phyloP scores from a whole-genome alignment of 2,888 invertebrate genomes.

The Hetaerina titia region DNA sequence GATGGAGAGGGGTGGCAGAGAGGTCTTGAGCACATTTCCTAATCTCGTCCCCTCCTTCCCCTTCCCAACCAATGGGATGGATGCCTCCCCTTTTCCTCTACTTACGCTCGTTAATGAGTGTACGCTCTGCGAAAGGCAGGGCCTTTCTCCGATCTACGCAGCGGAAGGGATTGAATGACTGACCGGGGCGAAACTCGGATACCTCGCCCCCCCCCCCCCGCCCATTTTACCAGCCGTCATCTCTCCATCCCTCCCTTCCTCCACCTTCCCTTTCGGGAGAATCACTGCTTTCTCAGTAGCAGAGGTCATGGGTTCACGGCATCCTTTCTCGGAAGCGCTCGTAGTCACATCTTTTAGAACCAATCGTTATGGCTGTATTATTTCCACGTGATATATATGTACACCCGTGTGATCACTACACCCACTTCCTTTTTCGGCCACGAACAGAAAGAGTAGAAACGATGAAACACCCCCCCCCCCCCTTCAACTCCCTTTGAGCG shows the following conservation, averaged over 20 bases:
- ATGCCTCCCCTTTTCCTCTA: no score
- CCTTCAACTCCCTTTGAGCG: neutral
- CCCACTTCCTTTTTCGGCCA: conserved; percentile 35
- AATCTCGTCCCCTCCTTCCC: neutral
- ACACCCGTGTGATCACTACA: neutral
- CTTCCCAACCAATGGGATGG: neutral
- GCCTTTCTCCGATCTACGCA: no score
- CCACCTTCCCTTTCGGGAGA: neutral
- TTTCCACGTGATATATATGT: conserved; percentile 15
- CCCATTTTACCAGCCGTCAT: neutral
- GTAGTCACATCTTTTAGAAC: conserved; percentile 10
- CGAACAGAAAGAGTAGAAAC: neutral
- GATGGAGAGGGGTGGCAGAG: neutral
- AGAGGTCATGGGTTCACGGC: neutral
- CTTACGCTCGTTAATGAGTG: no score
- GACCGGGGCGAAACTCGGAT: neutral
- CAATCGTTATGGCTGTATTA: conserved; percentile 34
- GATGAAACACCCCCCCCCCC: neutral
- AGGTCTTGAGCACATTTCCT: neutral
- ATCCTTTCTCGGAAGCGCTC: conserved; percentile 20
- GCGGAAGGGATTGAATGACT: neutral
- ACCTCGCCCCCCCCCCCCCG: neutral
- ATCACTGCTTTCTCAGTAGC: neutral
- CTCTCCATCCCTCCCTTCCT: neutral
- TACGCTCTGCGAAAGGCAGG: no score